Conservation (phyloP, 2,113 vertebrate species). For the Xiphophorus couchianus region DNA sequence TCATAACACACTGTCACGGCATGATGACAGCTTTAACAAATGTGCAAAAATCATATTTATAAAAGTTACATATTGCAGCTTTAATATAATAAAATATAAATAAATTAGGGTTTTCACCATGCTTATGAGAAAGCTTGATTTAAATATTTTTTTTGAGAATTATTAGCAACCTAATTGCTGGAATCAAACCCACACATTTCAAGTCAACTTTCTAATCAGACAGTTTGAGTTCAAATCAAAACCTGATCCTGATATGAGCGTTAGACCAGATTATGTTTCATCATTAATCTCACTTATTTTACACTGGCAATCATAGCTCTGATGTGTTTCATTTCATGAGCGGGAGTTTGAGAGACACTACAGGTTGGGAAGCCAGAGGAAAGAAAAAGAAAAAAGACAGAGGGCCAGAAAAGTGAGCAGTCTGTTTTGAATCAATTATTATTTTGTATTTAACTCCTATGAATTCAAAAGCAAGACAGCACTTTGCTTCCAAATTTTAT, state of each 20-base stretch:
- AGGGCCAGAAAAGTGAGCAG: not conserved
- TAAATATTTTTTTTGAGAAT: slow-evolving; percentile 1
- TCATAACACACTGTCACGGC: too few relatives aligned
- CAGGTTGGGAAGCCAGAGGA: not conserved
- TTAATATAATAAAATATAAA: not conserved
- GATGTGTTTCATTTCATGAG: slow-evolving; percentile 18
- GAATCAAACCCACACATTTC: slow-evolving; percentile 23
- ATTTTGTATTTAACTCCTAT: not conserved
- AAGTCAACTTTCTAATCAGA: slow-evolving; percentile 18
- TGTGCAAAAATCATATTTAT: too few relatives aligned
- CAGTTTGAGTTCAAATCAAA: slow-evolving; percentile 2
- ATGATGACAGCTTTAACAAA: too few relatives aligned
- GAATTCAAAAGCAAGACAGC: not conserved
- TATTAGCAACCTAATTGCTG: not conserved
- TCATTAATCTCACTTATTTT: slow-evolving; percentile 63
- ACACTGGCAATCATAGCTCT: slow-evolving; percentile 37
- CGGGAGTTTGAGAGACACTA: not conserved
- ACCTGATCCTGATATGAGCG: slow-evolving; percentile 6
- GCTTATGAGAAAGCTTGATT: slow-evolving; percentile 17
- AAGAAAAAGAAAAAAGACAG: not conserved
- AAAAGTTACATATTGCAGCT: too few relatives aligned
- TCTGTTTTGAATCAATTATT: slow-evolving; percentile 3
- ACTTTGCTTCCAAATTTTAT: slow-evolving; percentile 3
- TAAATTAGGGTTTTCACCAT: not conserved
- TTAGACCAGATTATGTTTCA: slow-evolving; percentile 48